Base-by-base conservation (phyloP, 2,888 invertebrate genomes). In the Hydriomena furcata region DNA sequence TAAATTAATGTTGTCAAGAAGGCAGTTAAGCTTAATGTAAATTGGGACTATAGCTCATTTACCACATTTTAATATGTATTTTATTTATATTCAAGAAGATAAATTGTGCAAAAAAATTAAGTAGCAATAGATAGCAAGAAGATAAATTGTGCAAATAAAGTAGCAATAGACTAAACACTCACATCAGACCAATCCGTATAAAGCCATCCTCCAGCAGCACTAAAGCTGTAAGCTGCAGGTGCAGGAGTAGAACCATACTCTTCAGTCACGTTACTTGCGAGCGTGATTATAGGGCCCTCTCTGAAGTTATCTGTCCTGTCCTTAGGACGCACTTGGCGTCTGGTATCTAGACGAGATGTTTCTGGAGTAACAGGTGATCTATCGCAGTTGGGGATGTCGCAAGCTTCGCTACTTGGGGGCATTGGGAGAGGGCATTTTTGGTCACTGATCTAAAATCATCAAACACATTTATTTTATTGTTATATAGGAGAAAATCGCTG, bases 131-230 rank as follows among this genome's bases (percentile, higher is more conserved):
- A n/a, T n/a, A n/a, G n/a, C n/a, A n/a, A n/a, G n/a, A n/a, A n/a
- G n/a, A n/a, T n/a, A n/a, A n/a, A n/a, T n/a, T n/a, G n/a, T n/a
- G n/a, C n/a, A n/a, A n/a, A n/a, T n/a, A n/a, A n/a, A n/a, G n/a
- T n/a, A n/a, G n/a, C n/a, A n/a, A n/a, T n/a, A n/a, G n/a, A 21
- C 7, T 27, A 31, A 32, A 8, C 21, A 42, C 69, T 58, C 66
- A 92, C 92, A 79, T 92, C 86, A 20, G 91, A 91, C 93, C 93
- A 93, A 21, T 92, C 92, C 0, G 92, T 92, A 58, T 91, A 92
- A 24, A 92, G 78, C 93, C 93, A 93, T 36, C 92, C 90, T 7
- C 85, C 88, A 30, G 76, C 76, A 8, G 82, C 86, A 42, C 74
- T 86, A 52, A 78, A 84, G 38, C 73, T 82, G 51, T 76, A 90